These are phyloP conservation scores for Cryptoblepharus egeriae DNA, from an alignment of 2,797 vertebrate species.

Conservation along the genomic window DNA sequence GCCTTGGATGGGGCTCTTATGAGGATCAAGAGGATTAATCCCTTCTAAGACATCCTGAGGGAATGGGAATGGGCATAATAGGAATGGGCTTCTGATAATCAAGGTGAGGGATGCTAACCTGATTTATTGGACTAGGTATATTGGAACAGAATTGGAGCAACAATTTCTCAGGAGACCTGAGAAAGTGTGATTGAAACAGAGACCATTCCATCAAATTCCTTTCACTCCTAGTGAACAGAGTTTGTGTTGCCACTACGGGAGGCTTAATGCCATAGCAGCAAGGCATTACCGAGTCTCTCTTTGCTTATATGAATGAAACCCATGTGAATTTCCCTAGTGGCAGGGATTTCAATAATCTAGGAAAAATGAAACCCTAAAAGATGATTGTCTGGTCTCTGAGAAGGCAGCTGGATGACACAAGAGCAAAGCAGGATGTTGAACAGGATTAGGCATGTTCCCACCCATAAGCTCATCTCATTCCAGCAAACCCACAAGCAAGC, in stretches of 20 bases:
- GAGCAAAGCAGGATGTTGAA: constrained; percentile 70
- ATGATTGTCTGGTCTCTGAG: constrained; percentile 41
- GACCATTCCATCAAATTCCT: neutral
- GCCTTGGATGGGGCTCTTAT: neutral
- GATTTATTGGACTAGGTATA: neutral
- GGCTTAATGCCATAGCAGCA: neutral
- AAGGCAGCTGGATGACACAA: constrained; percentile 63
- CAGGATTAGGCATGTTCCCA: constrained; percentile 15
- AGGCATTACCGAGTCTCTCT: neutral
- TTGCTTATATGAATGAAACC: neutral
- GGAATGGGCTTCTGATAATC: neutral
- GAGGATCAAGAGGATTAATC: neutral
- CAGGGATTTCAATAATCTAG: constrained; percentile 15
- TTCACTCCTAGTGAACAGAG: too few species aligned
- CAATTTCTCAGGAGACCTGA: neutral
- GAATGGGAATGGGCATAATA: neutral
- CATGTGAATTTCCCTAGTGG: neutral
- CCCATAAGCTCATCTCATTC: constrained; percentile 22
- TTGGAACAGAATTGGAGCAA: neutral
- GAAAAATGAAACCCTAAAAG: constrained; percentile 44
- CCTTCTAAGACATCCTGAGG: neutral
- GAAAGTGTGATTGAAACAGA: neutral
- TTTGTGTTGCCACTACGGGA: neutral
- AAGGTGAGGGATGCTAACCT: neutral
- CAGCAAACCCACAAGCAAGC: neutral